phyloP scores from a whole-genome alignment of 2,888 invertebrate genomes.

The Drosophila prolongata region DNA sequence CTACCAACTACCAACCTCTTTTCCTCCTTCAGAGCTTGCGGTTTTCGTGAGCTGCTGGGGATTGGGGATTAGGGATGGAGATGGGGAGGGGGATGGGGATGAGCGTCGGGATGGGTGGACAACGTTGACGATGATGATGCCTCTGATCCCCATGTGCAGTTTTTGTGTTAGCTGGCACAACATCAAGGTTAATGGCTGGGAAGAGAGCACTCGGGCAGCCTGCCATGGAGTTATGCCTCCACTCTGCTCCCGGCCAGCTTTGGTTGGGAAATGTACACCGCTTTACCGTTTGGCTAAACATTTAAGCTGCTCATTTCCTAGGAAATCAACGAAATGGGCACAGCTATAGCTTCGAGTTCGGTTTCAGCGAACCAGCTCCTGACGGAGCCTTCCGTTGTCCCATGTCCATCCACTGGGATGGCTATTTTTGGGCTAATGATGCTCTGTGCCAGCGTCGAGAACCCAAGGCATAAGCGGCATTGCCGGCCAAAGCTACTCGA shows the following conservation, averaged over 20 bases:
- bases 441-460: constrained; percentile 52
- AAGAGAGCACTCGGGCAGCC: constrained; percentile 45
- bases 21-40: constrained; percentile 43
- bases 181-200: constrained; percentile 75
- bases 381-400: constrained; percentile 24
- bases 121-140: constrained; percentile 35
- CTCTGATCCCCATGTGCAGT: constrained; percentile 58
- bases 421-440: constrained; percentile 81
- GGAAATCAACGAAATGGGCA: constrained; percentile 72
- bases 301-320: constrained; percentile 79
- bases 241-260: constrained; percentile 11
- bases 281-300: constrained; percentile 74
- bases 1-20: constrained; percentile 12
- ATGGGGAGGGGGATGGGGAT: neutral
- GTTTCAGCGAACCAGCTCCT: constrained; percentile 4
- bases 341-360: constrained; percentile 30
- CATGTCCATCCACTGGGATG: constrained; percentile 49
- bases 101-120: constrained; percentile 21
- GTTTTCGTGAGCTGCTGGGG: constrained; percentile 58
- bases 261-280: constrained; percentile 68
- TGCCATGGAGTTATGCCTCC: constrained; percentile 21
- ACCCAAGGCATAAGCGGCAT: constrained; percentile 28
- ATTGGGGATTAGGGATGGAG: constrained; percentile 26
- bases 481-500: constrained; percentile 60
- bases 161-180: constrained; percentile 45